These are phyloP conservation scores for Papilio aristodemus DNA, from an alignment of 1,140 invertebrate genomes.

Conservation along the genomic window DNA sequence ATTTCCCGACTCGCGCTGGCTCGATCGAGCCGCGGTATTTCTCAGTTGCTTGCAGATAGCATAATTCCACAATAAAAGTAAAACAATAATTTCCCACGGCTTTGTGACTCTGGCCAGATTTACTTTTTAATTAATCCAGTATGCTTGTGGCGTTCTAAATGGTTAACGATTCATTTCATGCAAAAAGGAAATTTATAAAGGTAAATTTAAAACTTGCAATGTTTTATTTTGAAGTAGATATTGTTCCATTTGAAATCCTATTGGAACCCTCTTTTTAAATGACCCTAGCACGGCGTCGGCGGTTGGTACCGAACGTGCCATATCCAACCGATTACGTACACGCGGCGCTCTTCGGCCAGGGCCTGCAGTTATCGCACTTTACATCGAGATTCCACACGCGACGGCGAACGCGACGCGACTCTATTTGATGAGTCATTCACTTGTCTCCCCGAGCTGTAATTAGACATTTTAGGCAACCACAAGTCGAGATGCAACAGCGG, in stretches of 20 bases:
- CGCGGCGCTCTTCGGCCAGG: constrained; percentile 7
- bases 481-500: background rate
- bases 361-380: constrained; percentile 38
- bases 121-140: no score
- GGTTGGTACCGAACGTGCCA: background rate
- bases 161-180: no score
- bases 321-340: constrained; percentile 15
- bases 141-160: no score
- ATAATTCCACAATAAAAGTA: no score
- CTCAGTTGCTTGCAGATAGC: no score
- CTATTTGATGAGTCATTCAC: background rate
- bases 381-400: constrained; percentile 36
- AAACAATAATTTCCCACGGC: constrained; percentile 3
- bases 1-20: no score
- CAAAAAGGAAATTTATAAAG: no score
- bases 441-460: background rate
- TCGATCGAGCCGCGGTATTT: no score
- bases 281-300: background rate
- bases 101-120: no score
- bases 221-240: background rate
- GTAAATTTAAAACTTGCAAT: background rate
- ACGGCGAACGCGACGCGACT: background rate
- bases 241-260: background rate
- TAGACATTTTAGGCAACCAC: constrained; percentile 1
- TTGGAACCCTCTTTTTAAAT: background rate